Evolutionary conservation across 92 coral and sea anemone species (phyloP).

Genomic region (Meandrina meandrites): DNA sequence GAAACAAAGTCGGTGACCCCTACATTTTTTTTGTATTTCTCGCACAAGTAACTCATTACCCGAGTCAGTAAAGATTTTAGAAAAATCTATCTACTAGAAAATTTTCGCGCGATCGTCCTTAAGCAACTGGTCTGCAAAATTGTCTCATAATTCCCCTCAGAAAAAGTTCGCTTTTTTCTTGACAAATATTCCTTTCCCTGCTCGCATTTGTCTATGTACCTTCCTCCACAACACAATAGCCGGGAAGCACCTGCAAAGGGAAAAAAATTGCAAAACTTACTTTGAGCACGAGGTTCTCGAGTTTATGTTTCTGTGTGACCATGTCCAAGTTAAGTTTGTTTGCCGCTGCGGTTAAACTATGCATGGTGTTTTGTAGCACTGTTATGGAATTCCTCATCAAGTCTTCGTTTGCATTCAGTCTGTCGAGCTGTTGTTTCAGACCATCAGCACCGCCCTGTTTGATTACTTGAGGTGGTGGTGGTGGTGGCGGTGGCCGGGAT

Average conservation of each 20-base stretch:
- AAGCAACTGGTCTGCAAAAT: too few relatives aligned
- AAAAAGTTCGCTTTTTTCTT: too few relatives aligned
- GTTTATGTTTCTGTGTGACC: constrained; percentile 1
- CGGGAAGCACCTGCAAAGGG: neutral
- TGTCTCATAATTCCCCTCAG: too few relatives aligned
- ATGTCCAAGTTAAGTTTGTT: constrained; percentile 11
- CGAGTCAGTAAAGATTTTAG: too few relatives aligned
- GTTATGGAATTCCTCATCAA: constrained; percentile 17
- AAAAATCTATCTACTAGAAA: too few relatives aligned
- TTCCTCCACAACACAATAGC: neutral
- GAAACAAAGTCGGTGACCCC: too few relatives aligned
- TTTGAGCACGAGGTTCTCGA: neutral
- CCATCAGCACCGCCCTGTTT: neutral
- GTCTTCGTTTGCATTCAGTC: constrained; percentile 19
- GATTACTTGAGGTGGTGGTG: neutral
- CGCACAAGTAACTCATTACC: too few relatives aligned
- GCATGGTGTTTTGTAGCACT: constrained; percentile 26
- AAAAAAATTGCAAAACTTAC: neutral
- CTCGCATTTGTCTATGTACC: neutral
- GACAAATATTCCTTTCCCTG: neutral
- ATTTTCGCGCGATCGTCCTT: too few relatives aligned
- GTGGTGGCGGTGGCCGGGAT: neutral
- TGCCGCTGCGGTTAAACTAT: neutral
- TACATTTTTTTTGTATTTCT: too few relatives aligned
- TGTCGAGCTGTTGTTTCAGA: neutral